A percentile compares a stretch with the other conserved stretches of the same genome.
These are phyloP conservation scores for Gryon sp. DNA, from an alignment of 1,140 invertebrate species.

Conservation along the genomic window DNA sequence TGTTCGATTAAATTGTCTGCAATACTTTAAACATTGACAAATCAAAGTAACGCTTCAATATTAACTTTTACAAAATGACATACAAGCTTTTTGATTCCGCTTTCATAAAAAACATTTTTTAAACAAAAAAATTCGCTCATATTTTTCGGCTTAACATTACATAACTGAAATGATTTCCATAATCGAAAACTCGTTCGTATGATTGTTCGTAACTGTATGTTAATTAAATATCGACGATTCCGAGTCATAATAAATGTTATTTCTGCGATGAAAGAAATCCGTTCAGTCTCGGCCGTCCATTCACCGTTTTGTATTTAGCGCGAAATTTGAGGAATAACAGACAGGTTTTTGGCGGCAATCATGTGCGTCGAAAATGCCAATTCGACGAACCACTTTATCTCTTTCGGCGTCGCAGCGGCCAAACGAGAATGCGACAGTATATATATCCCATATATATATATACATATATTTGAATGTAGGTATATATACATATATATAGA, in stretches of 20 bases:
- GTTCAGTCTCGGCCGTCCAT: constrained; percentile 6
- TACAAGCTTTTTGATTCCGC: no score
- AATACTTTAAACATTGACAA: no score
- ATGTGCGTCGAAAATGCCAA: constrained; percentile 44
- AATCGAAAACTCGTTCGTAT: constrained; percentile 30
- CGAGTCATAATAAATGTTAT: constrained; percentile 25
- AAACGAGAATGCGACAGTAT: constrained; percentile 47
- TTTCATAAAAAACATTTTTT: no score
- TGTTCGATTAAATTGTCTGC: no score
- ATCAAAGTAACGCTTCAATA: no score
- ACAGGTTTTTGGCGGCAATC: constrained; percentile 44
- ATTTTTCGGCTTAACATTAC: not conserved
- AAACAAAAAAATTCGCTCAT: no score
- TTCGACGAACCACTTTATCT: constrained; percentile 60
- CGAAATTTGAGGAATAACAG: constrained; percentile 45
- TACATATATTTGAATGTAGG: no score
- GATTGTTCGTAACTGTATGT: constrained; percentile 12
- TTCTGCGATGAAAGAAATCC: constrained; percentile 25
- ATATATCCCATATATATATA: no score
- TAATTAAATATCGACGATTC: constrained; percentile 38
- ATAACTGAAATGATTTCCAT: constrained; percentile 14
- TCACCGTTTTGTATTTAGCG: constrained; percentile 37
- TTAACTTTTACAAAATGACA: no score
- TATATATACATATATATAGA: constrained; percentile 27
- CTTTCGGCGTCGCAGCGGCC: constrained; percentile 25